Evolutionary conservation across 2,113 vertebrate genomes (phyloP).

Genomic region (Trachemys scripta): DNA sequence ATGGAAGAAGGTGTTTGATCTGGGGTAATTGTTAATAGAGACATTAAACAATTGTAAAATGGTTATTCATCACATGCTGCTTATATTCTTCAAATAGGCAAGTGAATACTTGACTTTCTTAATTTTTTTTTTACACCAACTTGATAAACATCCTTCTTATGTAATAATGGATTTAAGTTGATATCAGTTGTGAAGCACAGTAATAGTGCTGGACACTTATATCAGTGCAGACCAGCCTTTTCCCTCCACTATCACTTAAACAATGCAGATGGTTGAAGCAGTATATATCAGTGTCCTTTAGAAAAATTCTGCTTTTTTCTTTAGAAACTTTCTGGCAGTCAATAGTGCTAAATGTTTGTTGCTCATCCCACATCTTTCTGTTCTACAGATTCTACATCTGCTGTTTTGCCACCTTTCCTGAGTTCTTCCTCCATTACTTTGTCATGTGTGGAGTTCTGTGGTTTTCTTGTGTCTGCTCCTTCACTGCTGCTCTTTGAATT

Average conservation of each 20-base stretch:
- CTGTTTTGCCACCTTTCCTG: not conserved
- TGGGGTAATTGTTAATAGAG: not conserved
- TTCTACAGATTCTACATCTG: not conserved
- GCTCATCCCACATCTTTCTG: not conserved
- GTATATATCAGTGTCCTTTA: not conserved
- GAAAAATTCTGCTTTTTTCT: not conserved
- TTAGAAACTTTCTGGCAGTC: not conserved
- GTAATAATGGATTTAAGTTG: not conserved
- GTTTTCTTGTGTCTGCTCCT: not conserved
- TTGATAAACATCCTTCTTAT: not conserved
- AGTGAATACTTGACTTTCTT: not conserved
- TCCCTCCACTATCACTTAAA: not conserved
- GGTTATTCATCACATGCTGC: not conserved
- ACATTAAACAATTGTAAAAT: not conserved
- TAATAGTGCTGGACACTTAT: not conserved
- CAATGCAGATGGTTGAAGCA: not conserved
- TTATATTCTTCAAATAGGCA: not conserved
- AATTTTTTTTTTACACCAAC: not conserved
- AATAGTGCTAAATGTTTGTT: not conserved
- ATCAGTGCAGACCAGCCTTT: not conserved
- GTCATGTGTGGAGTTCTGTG: not conserved
- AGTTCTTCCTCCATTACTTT: not conserved
- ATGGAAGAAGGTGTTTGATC: not conserved
- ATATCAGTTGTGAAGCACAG: not conserved
- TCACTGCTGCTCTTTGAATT: too few relatives aligned